A percentile compares a stretch with the other conserved stretches of the same genome.
Evolutionary conservation across 1,140 invertebrate genomes (phyloP).

Genomic region (Episyrphus balteatus): DNA sequence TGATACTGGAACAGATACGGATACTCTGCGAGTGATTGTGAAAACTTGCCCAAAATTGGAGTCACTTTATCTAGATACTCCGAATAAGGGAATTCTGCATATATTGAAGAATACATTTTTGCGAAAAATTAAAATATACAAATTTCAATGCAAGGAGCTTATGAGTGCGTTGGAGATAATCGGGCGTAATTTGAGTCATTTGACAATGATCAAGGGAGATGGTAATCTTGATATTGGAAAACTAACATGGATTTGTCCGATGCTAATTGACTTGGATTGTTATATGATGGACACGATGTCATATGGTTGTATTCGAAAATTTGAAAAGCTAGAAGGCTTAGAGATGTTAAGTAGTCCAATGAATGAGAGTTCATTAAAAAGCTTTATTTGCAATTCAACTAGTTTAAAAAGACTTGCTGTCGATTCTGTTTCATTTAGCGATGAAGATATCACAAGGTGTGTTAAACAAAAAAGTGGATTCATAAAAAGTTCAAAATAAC

Average conservation of each 20-base stretch:
- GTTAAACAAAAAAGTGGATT: background rate
- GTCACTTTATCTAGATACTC: constrained; percentile 48
- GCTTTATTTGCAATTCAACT: constrained; percentile 45
- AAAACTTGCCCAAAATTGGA: constrained; percentile 47
- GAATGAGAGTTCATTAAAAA: constrained; percentile 42
- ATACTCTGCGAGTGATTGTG: constrained; percentile 44
- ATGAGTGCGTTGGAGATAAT: constrained; percentile 43
- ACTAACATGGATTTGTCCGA: constrained; percentile 44
- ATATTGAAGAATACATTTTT: constrained; percentile 38
- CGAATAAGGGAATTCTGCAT: constrained; percentile 42
- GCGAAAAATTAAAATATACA: constrained; percentile 47
- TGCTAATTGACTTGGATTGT: constrained; percentile 46
- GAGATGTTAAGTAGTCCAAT: constrained; percentile 51
- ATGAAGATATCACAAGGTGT: constrained; percentile 50
- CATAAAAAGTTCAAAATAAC: background rate
- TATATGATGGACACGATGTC: constrained; percentile 48
- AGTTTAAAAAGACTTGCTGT: constrained; percentile 48
- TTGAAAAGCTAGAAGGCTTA: constrained; percentile 47
- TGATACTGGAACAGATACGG: constrained; percentile 45
- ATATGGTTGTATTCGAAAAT: constrained; percentile 43
- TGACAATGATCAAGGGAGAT: constrained; percentile 49
- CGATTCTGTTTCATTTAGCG: constrained; percentile 36
- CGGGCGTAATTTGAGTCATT: constrained; percentile 42
- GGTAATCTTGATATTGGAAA: constrained; percentile 47
- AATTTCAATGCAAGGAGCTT: constrained; percentile 48